Base-by-base conservation (phyloP, 2,888 invertebrate genomes). In the Tinea semifulvella region DNA sequence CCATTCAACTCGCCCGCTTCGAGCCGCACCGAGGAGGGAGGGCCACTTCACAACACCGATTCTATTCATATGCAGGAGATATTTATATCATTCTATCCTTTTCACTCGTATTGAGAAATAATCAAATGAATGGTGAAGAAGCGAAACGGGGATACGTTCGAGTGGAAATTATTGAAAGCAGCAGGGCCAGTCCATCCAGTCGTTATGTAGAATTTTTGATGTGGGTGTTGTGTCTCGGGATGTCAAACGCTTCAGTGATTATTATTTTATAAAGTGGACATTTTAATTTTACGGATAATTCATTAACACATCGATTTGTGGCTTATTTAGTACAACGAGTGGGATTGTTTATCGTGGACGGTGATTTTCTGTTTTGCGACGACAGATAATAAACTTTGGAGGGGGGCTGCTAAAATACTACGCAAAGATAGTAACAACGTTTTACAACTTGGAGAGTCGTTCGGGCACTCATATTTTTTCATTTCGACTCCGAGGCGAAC, bases 331-430 rank as follows among this genome's bases (percentile, higher is more conserved):
- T 60, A 57, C 54, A 57, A 52, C 54, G 62, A 60, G 61, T 60
- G 60, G 56, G 56, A 38, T 22, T 60, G 64, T 65, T 67, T 61
- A 67, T 71, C 63, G 70, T 71, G 66, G 57, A 65, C 20, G 63
- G 61, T 61, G 57, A 65, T 68, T 57, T 58, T 47, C 57, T 18
- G 63, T 68, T 64, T 65, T 63, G 67, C 70, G 68, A 73, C 63
- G 63, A 67, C 66, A 61, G 66, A 70, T 72, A 68, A 68, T 73
- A 68, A 65, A 65, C 44, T 43, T 55, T 69, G 77, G 77, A 69
- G 79, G 80, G 81, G 80, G 72, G 76, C 72, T 72, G 68, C 68
- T 73, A 68, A 74, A 80, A 80, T 81, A 82, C 81, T 82, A 81
- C 81, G 72, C 65, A 64, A 75, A 69, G 71, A 77, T 80, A 79